These are phyloP conservation scores for Sardinella longiceps DNA, from an alignment of 2,797 vertebrate species.

Conservation along the genomic window DNA sequence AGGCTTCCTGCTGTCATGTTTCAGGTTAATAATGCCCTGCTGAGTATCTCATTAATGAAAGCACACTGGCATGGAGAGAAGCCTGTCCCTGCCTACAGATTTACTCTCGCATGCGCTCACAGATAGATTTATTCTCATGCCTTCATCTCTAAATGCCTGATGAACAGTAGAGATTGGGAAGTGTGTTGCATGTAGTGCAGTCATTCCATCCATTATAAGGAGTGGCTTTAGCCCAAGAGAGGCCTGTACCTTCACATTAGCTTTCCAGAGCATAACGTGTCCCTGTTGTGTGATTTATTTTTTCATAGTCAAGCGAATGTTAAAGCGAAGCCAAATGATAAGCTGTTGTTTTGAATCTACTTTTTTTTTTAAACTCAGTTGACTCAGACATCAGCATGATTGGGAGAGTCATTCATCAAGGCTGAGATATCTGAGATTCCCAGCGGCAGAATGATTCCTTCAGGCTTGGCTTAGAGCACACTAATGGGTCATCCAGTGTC, in stretches of 20 bases:
- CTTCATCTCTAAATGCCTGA: not conserved
- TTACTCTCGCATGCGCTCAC: not conserved
- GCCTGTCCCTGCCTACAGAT: not conserved
- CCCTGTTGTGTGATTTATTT: not conserved
- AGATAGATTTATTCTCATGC: too few species aligned
- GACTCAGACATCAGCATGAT: not conserved
- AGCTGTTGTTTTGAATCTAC: not conserved
- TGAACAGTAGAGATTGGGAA: not conserved
- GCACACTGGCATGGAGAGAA: not conserved
- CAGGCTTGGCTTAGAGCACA: not conserved
- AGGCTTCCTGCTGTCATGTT: not conserved
- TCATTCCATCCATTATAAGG: not conserved
- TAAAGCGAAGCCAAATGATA: too few species aligned
- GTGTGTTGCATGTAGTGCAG: not conserved
- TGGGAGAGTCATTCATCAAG: not conserved
- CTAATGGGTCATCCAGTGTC: not conserved
- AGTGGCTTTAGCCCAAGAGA: not conserved
- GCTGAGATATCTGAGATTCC: not conserved
- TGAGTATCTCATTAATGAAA: not conserved
- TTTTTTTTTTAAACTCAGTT: not conserved
- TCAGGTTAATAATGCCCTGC: not conserved
- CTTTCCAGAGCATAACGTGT: not conserved
- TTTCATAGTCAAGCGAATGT: not conserved
- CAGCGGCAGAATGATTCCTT: not conserved
- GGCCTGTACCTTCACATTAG: not conserved